A percentile compares a stretch with the other conserved stretches of the same genome.
phyloP scores from a whole-genome alignment of 2,113 vertebrate genomes.

The Brachyistius frenatus region DNA sequence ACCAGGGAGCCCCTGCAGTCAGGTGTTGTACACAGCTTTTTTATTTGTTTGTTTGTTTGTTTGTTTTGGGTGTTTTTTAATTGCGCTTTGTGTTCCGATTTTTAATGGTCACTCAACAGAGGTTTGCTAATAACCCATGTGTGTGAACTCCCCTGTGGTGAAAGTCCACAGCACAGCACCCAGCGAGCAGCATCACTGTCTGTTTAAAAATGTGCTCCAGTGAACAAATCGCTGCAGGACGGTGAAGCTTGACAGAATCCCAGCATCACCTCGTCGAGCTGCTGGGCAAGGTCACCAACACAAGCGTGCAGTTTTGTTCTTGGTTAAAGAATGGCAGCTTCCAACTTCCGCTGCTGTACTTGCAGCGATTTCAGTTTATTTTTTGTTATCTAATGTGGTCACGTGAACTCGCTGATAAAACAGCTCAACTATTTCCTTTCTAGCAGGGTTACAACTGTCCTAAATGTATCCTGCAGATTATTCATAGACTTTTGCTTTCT shows the following conservation, averaged over 20 bases:
- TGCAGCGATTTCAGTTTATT: slow-evolving; percentile 1
- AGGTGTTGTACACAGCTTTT: not conserved
- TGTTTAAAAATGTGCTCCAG: slow-evolving; percentile 69
- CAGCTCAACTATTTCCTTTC: slow-evolving; percentile 16
- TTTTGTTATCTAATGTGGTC: slow-evolving; percentile 3
- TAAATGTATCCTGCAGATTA: slow-evolving; percentile 13
- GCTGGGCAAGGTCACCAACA: slow-evolving; percentile 69
- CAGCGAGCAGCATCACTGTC: slow-evolving; percentile 49
- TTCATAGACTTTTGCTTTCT: not conserved
- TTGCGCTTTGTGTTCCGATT: slow-evolving; percentile 43
- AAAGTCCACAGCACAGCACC: slow-evolving; percentile 53
- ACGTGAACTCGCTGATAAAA: slow-evolving; percentile 8
- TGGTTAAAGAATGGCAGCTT: slow-evolving; percentile 17
- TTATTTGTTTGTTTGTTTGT: not conserved
- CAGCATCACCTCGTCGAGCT: slow-evolving; percentile 66
- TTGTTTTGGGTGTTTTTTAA: not conserved
- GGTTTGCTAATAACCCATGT: slow-evolving; percentile 38
- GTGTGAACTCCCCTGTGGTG: slow-evolving; percentile 51
- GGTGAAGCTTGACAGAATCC: slow-evolving; percentile 64
- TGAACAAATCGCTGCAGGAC: slow-evolving; percentile 73
- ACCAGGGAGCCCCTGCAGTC: slow-evolving; percentile 38
- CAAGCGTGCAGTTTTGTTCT: slow-evolving; percentile 30
- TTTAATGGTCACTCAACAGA: slow-evolving; percentile 44
- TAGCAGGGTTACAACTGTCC: not conserved
- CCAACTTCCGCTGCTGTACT: slow-evolving; percentile 18